Percentiles rank a stretch among this genome's conserved stretches.
phyloP scores from a whole-genome alignment of 2,888 invertebrate species.

The Ornithoptera alexandrae region DNA sequence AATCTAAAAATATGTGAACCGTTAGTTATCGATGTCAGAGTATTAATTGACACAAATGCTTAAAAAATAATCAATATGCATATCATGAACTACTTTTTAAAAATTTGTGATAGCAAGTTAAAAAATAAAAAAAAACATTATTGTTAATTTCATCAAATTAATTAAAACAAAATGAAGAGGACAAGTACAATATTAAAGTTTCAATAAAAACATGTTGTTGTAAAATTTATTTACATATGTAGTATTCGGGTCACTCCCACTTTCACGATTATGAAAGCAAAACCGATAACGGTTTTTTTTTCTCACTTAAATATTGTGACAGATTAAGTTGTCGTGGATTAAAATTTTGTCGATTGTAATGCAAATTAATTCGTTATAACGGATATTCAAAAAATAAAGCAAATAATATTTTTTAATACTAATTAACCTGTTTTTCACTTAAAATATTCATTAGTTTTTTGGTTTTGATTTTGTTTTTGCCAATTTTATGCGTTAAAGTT shows the following conservation, averaged over 20 bases:
- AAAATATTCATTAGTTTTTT: no score
- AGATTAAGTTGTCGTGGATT: constrained; percentile 15
- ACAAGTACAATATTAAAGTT: constrained; percentile 6
- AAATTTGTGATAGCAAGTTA: no score
- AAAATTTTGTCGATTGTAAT: constrained; percentile 12
- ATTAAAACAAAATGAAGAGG: neutral
- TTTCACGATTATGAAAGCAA: constrained; percentile 21
- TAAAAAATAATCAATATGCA: no score
- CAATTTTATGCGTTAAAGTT: no score
- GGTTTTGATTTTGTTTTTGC: no score
- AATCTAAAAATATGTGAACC: no score
- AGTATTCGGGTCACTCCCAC: constrained; percentile 13
- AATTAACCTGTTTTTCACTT: neutral
- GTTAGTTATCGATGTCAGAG: no score
- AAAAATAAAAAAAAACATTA: no score
- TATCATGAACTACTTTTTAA: no score
- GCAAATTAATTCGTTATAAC: constrained; percentile 17
- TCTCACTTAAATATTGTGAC: constrained; percentile 2
- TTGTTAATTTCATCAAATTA: neutral
- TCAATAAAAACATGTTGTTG: constrained; percentile 6
- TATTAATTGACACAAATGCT: no score
- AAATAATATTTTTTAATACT: constrained; percentile 2
- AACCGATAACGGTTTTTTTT: constrained; percentile 3
- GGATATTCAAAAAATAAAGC: constrained; percentile 2
- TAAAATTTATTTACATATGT: neutral